Evolutionary conservation across 2,888 invertebrate genomes (phyloP).

Genomic region (Pycnomerus fuliginosus): DNA sequence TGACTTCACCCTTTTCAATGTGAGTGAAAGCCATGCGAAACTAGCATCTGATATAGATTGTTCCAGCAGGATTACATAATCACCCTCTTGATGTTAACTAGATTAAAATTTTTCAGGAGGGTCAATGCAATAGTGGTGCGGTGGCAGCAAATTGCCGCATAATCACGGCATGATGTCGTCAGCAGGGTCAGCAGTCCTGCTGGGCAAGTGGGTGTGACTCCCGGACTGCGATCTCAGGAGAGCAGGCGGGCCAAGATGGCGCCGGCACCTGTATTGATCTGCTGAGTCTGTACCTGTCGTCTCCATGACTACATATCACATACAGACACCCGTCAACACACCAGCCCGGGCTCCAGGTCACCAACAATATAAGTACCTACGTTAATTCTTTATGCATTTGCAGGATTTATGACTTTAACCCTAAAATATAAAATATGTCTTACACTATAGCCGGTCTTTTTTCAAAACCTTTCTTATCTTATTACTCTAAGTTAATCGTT

Average conservation of each 20-base stretch:
- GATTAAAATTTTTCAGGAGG: slow-evolving; percentile 3
- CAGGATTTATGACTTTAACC: no score
- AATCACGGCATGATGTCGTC: slow-evolving; percentile 22
- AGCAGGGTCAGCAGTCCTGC: slow-evolving; percentile 22
- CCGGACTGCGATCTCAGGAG: slow-evolving; percentile 46
- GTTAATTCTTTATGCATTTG: no score
- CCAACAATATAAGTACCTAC: no score
- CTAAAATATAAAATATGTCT: no score
- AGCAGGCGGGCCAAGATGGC: slow-evolving; percentile 51
- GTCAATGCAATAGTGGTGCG: neutral
- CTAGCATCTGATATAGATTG: slow-evolving; percentile 42
- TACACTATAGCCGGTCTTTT: no score
- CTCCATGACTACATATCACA: slow-evolving; percentile 47
- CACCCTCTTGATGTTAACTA: slow-evolving; percentile 7
- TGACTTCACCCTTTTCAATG: slow-evolving; percentile 30
- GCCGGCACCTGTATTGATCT: slow-evolving; percentile 46
- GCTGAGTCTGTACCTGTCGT: slow-evolving; percentile 47
- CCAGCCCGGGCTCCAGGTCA: no score
- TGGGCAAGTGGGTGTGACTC: slow-evolving; percentile 40
- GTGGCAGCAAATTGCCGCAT: slow-evolving; percentile 17
- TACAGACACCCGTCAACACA: slow-evolving; percentile 45
- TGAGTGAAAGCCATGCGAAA: slow-evolving; percentile 37
- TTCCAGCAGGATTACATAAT: no score
- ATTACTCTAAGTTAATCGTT: no score
- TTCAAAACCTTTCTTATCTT: no score